Evolutionary conservation across 2,888 invertebrate species (phyloP).

Genomic region (Troglohyphantes excavatus): DNA sequence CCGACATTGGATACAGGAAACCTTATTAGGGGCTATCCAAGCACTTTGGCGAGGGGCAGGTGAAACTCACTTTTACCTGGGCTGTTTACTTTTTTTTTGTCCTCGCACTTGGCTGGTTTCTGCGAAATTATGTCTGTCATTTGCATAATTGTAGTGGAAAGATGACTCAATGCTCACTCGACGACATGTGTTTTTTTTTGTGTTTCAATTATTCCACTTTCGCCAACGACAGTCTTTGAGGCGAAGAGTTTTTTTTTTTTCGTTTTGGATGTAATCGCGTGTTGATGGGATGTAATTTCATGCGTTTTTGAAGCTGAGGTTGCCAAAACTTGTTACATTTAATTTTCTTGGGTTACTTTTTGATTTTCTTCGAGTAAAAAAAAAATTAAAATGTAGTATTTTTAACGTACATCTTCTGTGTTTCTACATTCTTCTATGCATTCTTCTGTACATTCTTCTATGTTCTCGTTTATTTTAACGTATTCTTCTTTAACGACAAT

Average conservation of each 20-base stretch:
- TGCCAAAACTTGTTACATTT: not conserved
- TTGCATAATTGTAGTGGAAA: conserved; percentile 29
- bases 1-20: conserved; percentile 38
- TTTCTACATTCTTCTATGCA: too few species aligned
- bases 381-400: too few species aligned
- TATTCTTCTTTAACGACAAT: too few species aligned
- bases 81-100: conserved; percentile 32
- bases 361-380: too few species aligned
- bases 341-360: not conserved
- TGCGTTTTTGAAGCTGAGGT: not conserved
- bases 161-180: not conserved
- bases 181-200: not conserved
- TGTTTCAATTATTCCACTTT: too few species aligned
- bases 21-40: conserved; percentile 2
- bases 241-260: not conserved
- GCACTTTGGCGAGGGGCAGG: not conserved
- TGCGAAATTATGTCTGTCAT: conserved; percentile 28
- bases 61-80: conserved; percentile 9
- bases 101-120: conserved; percentile 34
- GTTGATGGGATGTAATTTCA: not conserved
- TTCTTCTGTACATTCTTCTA: too few species aligned
- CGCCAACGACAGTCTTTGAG: too few species aligned
- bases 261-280: not conserved
- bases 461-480: too few species aligned
- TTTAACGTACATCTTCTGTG: too few species aligned